phyloP scores from a whole-genome alignment of 2,888 invertebrate genomes.

The Cecidostiba fungosa region DNA sequence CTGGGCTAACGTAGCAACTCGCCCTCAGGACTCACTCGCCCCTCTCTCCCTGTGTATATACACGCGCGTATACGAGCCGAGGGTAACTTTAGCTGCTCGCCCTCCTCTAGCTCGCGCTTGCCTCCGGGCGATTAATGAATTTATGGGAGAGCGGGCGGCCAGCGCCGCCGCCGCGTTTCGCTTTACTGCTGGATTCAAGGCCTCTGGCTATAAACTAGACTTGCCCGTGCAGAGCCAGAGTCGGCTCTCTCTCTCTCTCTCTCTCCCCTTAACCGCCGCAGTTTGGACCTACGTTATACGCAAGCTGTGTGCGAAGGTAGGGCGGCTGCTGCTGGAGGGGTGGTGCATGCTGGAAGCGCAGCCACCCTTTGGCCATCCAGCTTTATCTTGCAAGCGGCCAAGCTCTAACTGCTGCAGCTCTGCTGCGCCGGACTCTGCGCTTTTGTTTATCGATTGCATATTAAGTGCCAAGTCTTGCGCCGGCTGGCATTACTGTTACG shows the following conservation, averaged over 20 bases:
- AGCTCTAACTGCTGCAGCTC: not conserved
- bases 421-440: not conserved
- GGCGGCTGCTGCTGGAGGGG: not conserved
- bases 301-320: conserved; percentile 8
- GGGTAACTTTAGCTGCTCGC: conserved; percentile 46
- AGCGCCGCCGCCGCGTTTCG: conserved; percentile 70
- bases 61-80: conserved; percentile 30
- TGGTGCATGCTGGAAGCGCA: not conserved
- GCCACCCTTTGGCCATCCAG: not conserved
- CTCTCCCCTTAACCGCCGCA: conserved; percentile 42
- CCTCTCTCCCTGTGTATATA: conserved; percentile 46
- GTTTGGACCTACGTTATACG: conserved; percentile 1
- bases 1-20: not conserved
- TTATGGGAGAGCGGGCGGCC: conserved; percentile 73
- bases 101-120: conserved; percentile 57
- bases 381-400: conserved; percentile 12
- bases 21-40: conserved; percentile 41
- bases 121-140: conserved; percentile 76
- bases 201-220: conserved; percentile 66
- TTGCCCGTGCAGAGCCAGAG: conserved; percentile 53
- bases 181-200: conserved; percentile 73
- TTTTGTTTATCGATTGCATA: conserved; percentile 54
- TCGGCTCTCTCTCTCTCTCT: conserved; percentile 36
- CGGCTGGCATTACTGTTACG: not conserved
- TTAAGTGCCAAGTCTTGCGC: conserved; percentile 28